Conservation (phyloP, 2,113 vertebrate species). For the Istiophorus platypterus region DNA sequence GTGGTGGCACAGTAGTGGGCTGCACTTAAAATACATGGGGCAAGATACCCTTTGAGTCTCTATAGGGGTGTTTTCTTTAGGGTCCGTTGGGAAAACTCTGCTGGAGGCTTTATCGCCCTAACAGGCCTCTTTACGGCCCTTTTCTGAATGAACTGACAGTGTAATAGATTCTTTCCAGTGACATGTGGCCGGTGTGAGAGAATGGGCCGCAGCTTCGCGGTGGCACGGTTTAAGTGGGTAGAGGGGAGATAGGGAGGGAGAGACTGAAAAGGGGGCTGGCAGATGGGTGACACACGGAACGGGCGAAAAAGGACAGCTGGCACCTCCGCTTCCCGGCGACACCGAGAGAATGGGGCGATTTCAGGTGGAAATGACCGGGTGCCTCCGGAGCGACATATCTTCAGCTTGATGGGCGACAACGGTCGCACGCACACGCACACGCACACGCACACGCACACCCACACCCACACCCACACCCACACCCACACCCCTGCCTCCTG, state of each 20-base stretch:
- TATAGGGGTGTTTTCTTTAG: conserved; percentile 2
- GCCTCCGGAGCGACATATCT: conserved; percentile 34
- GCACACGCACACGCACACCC: too few relatives aligned
- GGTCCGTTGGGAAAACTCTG: conserved; percentile 7
- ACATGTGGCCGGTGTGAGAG: conserved; percentile 66
- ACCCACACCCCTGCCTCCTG: too few relatives aligned
- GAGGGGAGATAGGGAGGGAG: conserved; percentile 13
- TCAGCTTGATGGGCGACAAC: conserved; percentile 19
- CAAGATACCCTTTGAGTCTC: background rate
- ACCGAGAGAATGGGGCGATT: conserved; percentile 15
- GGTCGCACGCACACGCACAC: too few relatives aligned
- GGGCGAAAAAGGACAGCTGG: conserved; percentile 72
- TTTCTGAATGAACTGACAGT: conserved; percentile 69
- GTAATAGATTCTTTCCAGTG: conserved; percentile 72
- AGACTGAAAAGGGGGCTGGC: conserved; percentile 53
- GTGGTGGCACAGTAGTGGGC: background rate
- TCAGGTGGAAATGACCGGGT: background rate
- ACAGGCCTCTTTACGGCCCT: conserved; percentile 67
- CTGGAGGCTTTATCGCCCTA: conserved; percentile 51
- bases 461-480: too few relatives aligned
- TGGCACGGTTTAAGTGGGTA: conserved; percentile 40
- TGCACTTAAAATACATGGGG: background rate
- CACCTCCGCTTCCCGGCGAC: conserved; percentile 19
- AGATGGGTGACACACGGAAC: conserved; percentile 71
- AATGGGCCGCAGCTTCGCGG: conserved; percentile 49